A percentile compares a stretch with the other conserved stretches of the same genome.
Conservation (phyloP, 2,888 invertebrate species). For the Heliconius ismenius region DNA sequence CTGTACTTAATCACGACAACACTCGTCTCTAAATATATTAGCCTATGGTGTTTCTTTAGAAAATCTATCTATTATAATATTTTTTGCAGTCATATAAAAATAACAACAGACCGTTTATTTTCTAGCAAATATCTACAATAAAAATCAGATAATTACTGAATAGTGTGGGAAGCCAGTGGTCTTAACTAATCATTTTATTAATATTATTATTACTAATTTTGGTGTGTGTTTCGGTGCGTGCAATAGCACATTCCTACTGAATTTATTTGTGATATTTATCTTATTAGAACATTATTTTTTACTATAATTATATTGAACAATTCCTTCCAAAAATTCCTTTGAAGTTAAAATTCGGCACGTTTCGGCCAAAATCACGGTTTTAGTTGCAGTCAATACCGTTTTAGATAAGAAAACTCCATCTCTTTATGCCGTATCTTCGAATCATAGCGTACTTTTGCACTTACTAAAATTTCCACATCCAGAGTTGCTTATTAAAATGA, state of each 20-base stretch:
- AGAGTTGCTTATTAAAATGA: slow-evolving; percentile 46
- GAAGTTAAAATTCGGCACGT: slow-evolving; percentile 50
- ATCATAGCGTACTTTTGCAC: slow-evolving; percentile 40
- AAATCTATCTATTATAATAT: slow-evolving; percentile 72
- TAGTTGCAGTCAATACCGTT: slow-evolving; percentile 34
- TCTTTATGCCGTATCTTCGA: background rate
- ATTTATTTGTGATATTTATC: slow-evolving; percentile 63
- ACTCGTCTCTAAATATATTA: slow-evolving; percentile 56
- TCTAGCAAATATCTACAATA: slow-evolving; percentile 77
- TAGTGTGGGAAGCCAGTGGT: slow-evolving; percentile 73
- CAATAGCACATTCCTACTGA: slow-evolving; percentile 79
- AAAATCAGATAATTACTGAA: slow-evolving; percentile 68
- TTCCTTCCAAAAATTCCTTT: slow-evolving; percentile 77
- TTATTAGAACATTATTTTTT: slow-evolving; percentile 62
- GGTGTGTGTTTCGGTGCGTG: slow-evolving; percentile 78
- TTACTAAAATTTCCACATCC: slow-evolving; percentile 46
- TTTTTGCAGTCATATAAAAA: slow-evolving; percentile 80
- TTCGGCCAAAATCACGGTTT: slow-evolving; percentile 47
- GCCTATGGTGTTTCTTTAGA: slow-evolving; percentile 75
- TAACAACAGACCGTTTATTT: slow-evolving; percentile 76
- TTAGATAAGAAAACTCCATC: slow-evolving; percentile 17
- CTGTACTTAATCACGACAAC: slow-evolving; percentile 49
- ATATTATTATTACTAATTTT: slow-evolving; percentile 65
- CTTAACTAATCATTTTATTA: slow-evolving; percentile 66
- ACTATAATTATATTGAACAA: slow-evolving; percentile 59